Evolutionary conservation across 2,113 vertebrate genomes (phyloP).

Genomic region (Lipophrys pholis): DNA sequence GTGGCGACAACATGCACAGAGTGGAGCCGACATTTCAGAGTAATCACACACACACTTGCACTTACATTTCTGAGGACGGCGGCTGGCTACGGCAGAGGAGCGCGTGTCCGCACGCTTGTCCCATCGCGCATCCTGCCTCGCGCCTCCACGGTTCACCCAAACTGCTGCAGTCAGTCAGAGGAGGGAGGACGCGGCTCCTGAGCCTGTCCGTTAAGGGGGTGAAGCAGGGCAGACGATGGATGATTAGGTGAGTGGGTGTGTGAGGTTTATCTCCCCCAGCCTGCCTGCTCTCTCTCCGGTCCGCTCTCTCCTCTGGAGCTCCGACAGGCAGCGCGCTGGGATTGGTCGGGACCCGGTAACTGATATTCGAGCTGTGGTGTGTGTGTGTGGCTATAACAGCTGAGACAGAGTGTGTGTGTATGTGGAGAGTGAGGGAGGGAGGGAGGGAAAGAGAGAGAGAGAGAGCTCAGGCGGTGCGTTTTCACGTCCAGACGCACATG

Average conservation of each 20-base stretch:
- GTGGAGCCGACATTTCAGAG: conserved; percentile 4
- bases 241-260: conserved; percentile 35
- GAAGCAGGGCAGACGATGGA: conserved; percentile 34
- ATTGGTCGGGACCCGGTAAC: conserved; percentile 79
- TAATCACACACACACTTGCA: conserved; percentile 78
- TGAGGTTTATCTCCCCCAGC: conserved; percentile 38
- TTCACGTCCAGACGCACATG: conserved; percentile 26
- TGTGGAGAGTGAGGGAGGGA: conserved; percentile 2
- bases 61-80: conserved; percentile 89
- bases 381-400: conserved; percentile 46
- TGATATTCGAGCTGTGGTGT: conserved; percentile 71
- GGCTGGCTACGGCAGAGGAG: conserved; percentile 97
- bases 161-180: conserved; percentile 65
- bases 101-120: conserved; percentile 98
- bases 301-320: conserved; percentile 50
- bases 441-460: neutral
- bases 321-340: conserved; percentile 62
- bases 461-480: conserved; percentile 9
- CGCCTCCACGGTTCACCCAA: conserved; percentile 76
- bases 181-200: conserved; percentile 1
- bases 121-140: conserved; percentile 94
- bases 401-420: conserved; percentile 7
- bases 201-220: conserved; percentile 3
- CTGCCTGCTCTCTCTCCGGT: conserved; percentile 32
- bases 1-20: conserved; percentile 11